Evolutionary conservation across 2,888 invertebrate genomes (phyloP), one percentile per base, ranked within the genome.

Genomic region (Aphodius sticticus): DNA sequence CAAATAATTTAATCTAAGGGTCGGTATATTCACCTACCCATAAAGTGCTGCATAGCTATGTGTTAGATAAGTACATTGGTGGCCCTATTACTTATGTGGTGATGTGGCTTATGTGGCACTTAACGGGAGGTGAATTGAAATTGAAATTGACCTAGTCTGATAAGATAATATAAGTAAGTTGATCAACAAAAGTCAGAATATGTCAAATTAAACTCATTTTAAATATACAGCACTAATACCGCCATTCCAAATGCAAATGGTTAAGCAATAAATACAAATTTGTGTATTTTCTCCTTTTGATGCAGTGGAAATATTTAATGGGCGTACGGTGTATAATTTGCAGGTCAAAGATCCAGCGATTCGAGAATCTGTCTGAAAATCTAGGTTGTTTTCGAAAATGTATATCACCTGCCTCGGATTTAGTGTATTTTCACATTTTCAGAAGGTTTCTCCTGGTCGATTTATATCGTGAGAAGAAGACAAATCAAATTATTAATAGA

Each of bases 401-500:
- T 53, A 53, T 53, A 53, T 53, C 53, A 53, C 53, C 53, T 53
- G 53, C 53, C 53, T 53, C 53, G 53, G 53, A 53, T 53, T 53
- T 53, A 53, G 53, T 53, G 53, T 53, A 53, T 53, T 53, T 53
- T 53, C 53, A 53, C 53, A 53, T 53, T 53, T 53, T 26, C 26
- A 26, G 26, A 26, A 26, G 26, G 26, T 26, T 26, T 53, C 53
- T 53, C 53, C 4, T 53, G 12, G 9, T 53, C 53, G 53, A 53
- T 53, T 53, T 53, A 53, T 53, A 53, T 53, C 53, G 53, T 53
- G 53, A 53, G 53, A 53, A 53, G 53, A 53, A 53, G 26, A 53
- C 53, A 53, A 53, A 53, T 26, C 26, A 26, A 26, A 26, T 26
- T 26, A 26, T 53, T 53, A 9, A 53, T 53, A 53, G 53, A 9